phyloP scores from a whole-genome alignment of 2,888 invertebrate species.

The Polydrusus cervinus region DNA sequence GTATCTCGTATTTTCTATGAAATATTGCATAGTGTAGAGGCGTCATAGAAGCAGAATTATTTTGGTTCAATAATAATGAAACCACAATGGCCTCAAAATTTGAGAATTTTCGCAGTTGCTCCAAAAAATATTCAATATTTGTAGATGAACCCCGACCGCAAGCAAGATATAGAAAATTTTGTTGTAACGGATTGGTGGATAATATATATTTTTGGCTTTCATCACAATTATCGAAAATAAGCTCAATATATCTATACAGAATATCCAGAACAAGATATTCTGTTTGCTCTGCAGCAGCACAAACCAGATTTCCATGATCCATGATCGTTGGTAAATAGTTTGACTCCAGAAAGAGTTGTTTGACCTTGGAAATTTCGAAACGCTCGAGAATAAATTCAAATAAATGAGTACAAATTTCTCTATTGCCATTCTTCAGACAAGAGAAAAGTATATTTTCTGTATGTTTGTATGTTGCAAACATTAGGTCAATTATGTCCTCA shows the following conservation, averaged over 20 bases:
- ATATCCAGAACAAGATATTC: neutral
- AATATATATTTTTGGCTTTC: neutral
- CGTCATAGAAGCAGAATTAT: neutral
- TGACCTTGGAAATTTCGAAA: neutral
- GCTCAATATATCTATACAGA: neutral
- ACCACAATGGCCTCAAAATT: neutral
- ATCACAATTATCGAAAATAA: neutral
- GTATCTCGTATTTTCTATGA: neutral
- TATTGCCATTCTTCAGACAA: neutral
- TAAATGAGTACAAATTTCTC: neutral
- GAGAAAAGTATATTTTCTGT: neutral
- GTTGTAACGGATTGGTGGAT: neutral
- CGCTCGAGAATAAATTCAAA: neutral
- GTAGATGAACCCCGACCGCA: neutral
- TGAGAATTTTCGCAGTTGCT: neutral
- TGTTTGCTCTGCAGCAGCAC: neutral
- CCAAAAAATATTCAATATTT: neutral
- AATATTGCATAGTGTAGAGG: neutral
- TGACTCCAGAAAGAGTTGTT: neutral
- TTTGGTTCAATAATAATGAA: neutral
- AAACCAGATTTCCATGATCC: neutral
- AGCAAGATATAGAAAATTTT: conserved; percentile 2
- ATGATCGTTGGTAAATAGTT: neutral
- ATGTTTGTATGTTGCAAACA: neutral
- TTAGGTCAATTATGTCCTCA: neutral